Percentiles rank a stretch among this genome's conserved stretches.
These are phyloP conservation scores for Uropsilus gracilis DNA, from an alignment of 2,113 vertebrate genomes.

Conservation along the genomic window DNA sequence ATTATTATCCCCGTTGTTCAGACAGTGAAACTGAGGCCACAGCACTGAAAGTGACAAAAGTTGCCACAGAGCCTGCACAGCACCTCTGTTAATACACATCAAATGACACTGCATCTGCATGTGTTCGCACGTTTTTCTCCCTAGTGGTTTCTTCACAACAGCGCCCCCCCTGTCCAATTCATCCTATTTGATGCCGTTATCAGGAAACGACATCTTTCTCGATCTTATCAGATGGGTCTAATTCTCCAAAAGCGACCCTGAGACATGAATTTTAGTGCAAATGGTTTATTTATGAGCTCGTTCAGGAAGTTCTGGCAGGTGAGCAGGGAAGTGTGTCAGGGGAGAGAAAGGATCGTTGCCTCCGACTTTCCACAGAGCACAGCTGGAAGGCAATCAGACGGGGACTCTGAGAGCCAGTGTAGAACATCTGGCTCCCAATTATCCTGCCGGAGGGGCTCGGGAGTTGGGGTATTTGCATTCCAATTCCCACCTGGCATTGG, in stretches of 20 bases:
- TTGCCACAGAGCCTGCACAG: neutral
- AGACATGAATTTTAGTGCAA: slow-evolving; percentile 21
- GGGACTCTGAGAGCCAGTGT: neutral
- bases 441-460: neutral
- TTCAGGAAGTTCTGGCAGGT: neutral
- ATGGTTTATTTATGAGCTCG: slow-evolving; percentile 27
- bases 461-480: neutral
- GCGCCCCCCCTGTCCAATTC: neutral
- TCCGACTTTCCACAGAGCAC: neutral
- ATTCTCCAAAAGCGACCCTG: neutral
- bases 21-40: neutral
- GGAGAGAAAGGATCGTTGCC: slow-evolving; percentile 21
- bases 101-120: neutral
- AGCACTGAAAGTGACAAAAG: neutral
- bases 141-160: neutral
- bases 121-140: neutral
- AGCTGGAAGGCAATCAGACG: neutral
- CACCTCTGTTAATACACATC: neutral
- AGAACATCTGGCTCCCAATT: neutral
- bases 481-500: neutral
- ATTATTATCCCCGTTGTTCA: slow-evolving; percentile 16
- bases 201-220: neutral
- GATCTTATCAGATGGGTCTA: neutral
- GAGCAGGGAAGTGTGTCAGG: neutral
- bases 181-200: neutral